Percentiles rank a stretch among this genome's conserved stretches.
Evolutionary conservation across 2,888 invertebrate genomes (phyloP).

Genomic region (Dysmachus trigonus): DNA sequence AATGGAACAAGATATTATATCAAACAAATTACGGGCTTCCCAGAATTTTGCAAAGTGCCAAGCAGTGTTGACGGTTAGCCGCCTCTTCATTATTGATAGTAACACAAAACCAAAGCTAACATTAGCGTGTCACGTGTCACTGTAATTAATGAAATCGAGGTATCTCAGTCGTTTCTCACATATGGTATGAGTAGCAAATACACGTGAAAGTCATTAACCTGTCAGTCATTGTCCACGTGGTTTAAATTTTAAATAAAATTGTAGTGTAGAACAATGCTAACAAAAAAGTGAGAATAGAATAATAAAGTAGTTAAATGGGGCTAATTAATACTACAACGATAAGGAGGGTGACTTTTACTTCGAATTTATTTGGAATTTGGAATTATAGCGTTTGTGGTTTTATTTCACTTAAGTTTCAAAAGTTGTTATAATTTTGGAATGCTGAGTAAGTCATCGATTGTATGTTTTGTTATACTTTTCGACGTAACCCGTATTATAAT

Average conservation of each 20-base stretch:
- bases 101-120: not conserved
- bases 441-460: not conserved
- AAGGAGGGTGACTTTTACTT: not conserved
- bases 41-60: not conserved
- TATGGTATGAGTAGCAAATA: not conserved
- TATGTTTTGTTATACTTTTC: not conserved
- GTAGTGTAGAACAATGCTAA: not conserved
- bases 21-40: not conserved
- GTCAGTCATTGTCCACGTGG: not conserved
- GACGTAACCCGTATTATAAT: not conserved
- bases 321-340: not conserved
- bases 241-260: not conserved
- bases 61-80: not conserved
- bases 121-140: not conserved
- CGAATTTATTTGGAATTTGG: too few species aligned
- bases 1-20: not conserved
- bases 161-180: not conserved
- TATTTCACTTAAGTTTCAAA: not conserved
- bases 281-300: not conserved
- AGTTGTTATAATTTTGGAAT: not conserved
- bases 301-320: not conserved
- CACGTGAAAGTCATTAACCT: not conserved
- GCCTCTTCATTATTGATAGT: not conserved
- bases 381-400: not conserved
- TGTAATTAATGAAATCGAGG: not conserved